Evolutionary conservation across 1,140 invertebrate species (phyloP).

Genomic region (Drosophila orena): DNA sequence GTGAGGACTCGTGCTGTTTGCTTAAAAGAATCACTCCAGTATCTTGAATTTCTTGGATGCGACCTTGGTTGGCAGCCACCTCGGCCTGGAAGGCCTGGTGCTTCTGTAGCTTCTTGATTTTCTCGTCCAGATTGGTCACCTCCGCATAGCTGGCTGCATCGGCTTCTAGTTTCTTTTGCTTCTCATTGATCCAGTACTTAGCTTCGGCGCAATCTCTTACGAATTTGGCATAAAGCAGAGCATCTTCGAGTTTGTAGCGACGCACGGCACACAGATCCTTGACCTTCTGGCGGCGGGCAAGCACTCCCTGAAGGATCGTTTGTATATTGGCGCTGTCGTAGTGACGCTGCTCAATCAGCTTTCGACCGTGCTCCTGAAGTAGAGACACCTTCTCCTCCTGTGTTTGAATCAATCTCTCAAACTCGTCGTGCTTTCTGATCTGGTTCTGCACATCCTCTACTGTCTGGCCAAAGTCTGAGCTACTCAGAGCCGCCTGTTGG

Average conservation of each 20-base stretch:
- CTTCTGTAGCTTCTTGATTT: constrained; percentile 98
- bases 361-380: constrained; percentile 94
- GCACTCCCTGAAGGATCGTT: constrained; percentile 89
- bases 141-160: constrained; percentile 89
- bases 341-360: constrained; percentile 96
- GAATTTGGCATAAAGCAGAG: constrained; percentile 95
- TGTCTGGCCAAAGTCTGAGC: constrained; percentile 87
- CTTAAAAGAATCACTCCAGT: constrained; percentile 89
- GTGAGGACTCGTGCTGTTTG: constrained; percentile 89
- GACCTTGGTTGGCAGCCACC: constrained; percentile 93
- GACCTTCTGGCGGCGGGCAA: constrained; percentile 89
- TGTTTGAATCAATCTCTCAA: constrained; percentile 93
- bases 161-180: constrained; percentile 93
- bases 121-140: constrained; percentile 92
- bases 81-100: constrained; percentile 99
- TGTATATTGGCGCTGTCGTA: constrained; percentile 96
- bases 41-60: constrained; percentile 92
- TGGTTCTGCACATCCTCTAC: constrained; percentile 94
- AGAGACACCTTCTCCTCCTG: constrained; percentile 94
- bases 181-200: constrained; percentile 97
- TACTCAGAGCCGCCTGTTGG: constrained; percentile 92
- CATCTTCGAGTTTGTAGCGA: constrained; percentile 90
- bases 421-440: constrained; percentile 96
- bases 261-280: constrained; percentile 88
- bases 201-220: constrained; percentile 95